Evolutionary conservation across 2,888 invertebrate species (phyloP).

Genomic region (Seira sanloemensis): DNA sequence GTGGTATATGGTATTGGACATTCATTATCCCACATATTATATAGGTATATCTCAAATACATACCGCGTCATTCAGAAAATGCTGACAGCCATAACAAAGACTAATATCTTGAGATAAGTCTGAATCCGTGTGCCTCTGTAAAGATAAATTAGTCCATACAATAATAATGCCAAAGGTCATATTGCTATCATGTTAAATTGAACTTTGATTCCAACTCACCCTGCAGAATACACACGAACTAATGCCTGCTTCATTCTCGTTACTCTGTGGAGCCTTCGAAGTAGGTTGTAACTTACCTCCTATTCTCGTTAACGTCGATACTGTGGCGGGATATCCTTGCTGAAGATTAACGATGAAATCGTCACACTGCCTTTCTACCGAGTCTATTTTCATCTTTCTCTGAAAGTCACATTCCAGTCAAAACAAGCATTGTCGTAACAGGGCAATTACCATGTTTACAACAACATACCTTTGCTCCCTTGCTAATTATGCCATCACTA

Average conservation of each 20-base stretch:
- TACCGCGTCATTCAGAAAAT: slow-evolving; percentile 55
- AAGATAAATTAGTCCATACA: not conserved
- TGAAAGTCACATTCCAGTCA: not conserved
- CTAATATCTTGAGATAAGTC: slow-evolving; percentile 5
- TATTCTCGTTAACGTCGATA: slow-evolving; percentile 65
- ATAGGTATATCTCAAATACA: too few relatives aligned
- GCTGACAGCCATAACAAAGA: slow-evolving; percentile 64
- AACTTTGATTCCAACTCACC: not conserved
- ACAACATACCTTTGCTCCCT: slow-evolving; percentile 35
- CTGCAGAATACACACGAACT: slow-evolving; percentile 23
- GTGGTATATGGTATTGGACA: too few relatives aligned
- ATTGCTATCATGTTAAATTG: not conserved
- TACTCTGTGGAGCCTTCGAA: not conserved
- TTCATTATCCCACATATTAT: too few relatives aligned
- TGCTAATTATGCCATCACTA: slow-evolving; percentile 41
- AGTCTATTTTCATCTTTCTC: slow-evolving; percentile 54
- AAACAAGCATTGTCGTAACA: not conserved
- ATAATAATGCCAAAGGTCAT: not conserved
- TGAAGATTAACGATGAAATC: slow-evolving; percentile 63
- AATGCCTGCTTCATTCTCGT: not conserved
- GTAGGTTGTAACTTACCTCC: slow-evolving; percentile 58
- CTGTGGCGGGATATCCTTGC: slow-evolving; percentile 61
- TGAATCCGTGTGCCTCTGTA: slow-evolving; percentile 24
- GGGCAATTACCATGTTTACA: not conserved
- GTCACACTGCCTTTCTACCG: slow-evolving; percentile 58